Conservation (phyloP, 2,113 vertebrate genomes). For the Saiga tatarica region DNA sequence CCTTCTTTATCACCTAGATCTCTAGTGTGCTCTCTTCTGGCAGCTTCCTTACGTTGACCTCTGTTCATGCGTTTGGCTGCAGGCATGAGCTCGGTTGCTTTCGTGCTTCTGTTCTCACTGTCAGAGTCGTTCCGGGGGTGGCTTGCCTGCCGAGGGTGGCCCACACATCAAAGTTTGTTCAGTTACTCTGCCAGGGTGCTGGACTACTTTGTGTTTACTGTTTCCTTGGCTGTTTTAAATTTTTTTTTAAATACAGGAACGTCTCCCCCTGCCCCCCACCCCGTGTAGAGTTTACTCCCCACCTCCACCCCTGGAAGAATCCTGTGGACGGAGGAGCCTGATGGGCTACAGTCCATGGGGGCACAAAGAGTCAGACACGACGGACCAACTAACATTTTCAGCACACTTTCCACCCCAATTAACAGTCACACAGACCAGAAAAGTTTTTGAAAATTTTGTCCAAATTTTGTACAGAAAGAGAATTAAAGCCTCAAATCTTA, state of each 20-base stretch:
- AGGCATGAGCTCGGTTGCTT: accelerated
- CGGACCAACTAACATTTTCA: not conserved
- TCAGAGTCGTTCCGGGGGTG: not conserved
- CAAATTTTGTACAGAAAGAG: not conserved
- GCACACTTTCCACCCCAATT: not conserved
- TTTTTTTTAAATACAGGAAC: not conserved
- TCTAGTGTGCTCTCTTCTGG: not conserved
- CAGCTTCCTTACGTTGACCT: accelerated
- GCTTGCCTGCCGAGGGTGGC: accelerated
- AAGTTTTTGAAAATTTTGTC: not conserved
- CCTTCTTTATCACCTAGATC: not conserved
- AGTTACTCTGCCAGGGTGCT: not conserved
- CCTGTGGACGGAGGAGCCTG: not conserved
- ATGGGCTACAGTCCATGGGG: not conserved
- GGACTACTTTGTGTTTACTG: conserved; percentile 1
- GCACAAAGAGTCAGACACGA: not conserved
- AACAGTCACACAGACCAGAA: not conserved
- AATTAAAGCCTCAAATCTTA: not conserved
- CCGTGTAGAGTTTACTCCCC: not conserved
- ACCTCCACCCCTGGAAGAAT: not conserved
- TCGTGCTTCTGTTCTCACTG: not conserved
- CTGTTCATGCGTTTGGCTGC: not conserved
- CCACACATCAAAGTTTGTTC: not conserved
- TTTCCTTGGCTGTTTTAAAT: not conserved
- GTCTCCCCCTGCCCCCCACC: no score